A percentile compares a stretch with the other conserved stretches of the same genome.
Evolutionary conservation across 2,113 vertebrate species (phyloP).

Genomic region (Ailuropoda melanoleuca): DNA sequence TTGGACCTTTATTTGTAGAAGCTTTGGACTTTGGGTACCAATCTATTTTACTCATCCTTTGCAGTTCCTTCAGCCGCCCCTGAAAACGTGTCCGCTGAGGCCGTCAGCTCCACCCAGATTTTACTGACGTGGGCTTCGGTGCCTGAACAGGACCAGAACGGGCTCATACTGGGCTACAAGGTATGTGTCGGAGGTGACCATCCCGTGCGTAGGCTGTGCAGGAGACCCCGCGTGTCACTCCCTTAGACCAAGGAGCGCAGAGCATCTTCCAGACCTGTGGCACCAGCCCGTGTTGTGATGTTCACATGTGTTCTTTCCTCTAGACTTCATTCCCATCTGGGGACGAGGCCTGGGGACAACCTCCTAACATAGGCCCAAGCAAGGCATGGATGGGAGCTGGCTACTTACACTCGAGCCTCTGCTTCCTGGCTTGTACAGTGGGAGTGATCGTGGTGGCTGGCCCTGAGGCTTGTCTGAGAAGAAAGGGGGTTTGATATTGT

Average conservation of each 20-base stretch:
- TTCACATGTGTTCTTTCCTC: accelerated
- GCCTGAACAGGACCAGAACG: slow-evolving; percentile 91
- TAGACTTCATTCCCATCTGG: neutral
- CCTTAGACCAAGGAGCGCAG: neutral
- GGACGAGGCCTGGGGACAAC: accelerated
- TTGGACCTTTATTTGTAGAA: neutral
- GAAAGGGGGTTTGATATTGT: neutral
- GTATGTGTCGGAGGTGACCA: slow-evolving; percentile 70
- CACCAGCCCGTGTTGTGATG: neutral
- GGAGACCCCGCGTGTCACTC: accelerated
- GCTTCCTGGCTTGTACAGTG: neutral
- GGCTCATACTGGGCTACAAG: slow-evolving; percentile 96
- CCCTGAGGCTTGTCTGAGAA: neutral
- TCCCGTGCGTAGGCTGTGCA: accelerated
- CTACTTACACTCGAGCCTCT: neutral
- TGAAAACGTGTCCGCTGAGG: slow-evolving; percentile 92
- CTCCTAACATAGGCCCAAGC: accelerated
- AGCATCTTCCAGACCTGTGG: neutral
- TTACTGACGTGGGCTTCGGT: slow-evolving; percentile 92
- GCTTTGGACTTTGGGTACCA: neutral
- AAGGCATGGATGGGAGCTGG: accelerated
- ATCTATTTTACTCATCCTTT: neutral
- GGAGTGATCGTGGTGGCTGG: accelerated
- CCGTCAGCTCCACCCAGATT: slow-evolving; percentile 94
- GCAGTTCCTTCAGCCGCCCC: slow-evolving; percentile 94